A percentile compares a stretch with the other conserved stretches of the same genome.
These are phyloP conservation scores for Paragorgia papillata DNA, from an alignment of 92 coral and sea anemone species.

Conservation along the genomic window DNA sequence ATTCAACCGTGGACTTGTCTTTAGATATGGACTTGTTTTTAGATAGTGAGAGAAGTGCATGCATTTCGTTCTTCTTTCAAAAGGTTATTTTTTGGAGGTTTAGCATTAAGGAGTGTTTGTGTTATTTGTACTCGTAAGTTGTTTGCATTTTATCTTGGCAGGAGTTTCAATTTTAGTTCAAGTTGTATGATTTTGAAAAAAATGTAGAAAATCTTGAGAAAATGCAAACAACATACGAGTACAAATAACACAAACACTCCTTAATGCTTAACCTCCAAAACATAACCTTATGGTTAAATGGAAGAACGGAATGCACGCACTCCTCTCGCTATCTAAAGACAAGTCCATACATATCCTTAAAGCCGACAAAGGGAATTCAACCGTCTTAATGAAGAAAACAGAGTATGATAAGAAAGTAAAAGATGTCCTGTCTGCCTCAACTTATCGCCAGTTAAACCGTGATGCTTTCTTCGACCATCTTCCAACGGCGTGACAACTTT, in stretches of 20 bases:
- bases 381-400: neutral
- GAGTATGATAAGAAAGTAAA: neutral
- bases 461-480: no score
- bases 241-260: conserved; percentile 3
- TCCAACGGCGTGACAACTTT: no score
- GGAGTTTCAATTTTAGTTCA: no score
- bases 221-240: conserved; percentile 4
- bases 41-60: neutral
- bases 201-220: no score
- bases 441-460: neutral
- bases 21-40: no score
- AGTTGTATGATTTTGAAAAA: no score
- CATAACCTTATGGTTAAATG: neutral
- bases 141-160: conserved; percentile 4
- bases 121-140: conserved; percentile 11
- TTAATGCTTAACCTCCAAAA: conserved; percentile 2
- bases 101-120: neutral
- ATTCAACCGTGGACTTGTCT: no score
- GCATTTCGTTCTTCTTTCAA: neutral
- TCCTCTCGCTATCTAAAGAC: neutral
- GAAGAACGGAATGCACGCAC: neutral
- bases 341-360: neutral
- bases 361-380: neutral
- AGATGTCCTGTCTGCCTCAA: neutral
- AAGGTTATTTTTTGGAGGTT: conserved; percentile 8